Percentiles rank a stretch among this genome's conserved stretches.
Evolutionary conservation across 1,140 invertebrate species (phyloP).

Genomic region (Cotesia chilonis): DNA sequence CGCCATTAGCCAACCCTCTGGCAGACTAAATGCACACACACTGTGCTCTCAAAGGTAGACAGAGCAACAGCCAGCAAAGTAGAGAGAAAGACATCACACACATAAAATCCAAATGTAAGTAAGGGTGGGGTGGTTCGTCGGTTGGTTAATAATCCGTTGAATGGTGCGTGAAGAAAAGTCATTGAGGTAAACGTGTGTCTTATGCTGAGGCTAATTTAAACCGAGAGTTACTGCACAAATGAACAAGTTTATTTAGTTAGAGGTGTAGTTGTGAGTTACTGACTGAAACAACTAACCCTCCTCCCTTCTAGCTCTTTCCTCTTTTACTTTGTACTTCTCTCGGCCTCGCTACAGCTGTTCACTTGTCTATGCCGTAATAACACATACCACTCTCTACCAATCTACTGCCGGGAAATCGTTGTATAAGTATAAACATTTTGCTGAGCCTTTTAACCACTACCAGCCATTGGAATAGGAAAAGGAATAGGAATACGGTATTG

Average conservation of each 20-base stretch:
- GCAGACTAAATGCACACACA: slow-evolving; percentile 11
- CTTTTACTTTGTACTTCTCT: no score
- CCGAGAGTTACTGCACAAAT: background rate
- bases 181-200: slow-evolving; percentile 5
- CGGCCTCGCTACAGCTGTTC: background rate
- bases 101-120: background rate
- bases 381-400: no score
- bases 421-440: no score
- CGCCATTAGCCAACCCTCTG: slow-evolving; percentile 50
- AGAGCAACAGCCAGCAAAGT: no score
- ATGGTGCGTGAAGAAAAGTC: slow-evolving; percentile 7
- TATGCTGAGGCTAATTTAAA: slow-evolving; percentile 13
- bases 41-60: background rate
- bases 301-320: no score
- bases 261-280: slow-evolving; percentile 11
- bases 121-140: background rate
- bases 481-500: slow-evolving; percentile 34
- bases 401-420: no score
- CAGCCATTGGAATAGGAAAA: slow-evolving; percentile 4
- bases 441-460: background rate
- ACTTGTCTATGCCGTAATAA: no score
- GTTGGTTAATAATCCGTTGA: background rate
- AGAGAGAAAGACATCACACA: no score
- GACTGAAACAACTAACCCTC: background rate
- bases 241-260: slow-evolving; percentile 17